Evolutionary conservation across 2,113 vertebrate species (phyloP), one percentile per base, ranked within the genome.

Genomic region (Lanius collurio): DNA sequence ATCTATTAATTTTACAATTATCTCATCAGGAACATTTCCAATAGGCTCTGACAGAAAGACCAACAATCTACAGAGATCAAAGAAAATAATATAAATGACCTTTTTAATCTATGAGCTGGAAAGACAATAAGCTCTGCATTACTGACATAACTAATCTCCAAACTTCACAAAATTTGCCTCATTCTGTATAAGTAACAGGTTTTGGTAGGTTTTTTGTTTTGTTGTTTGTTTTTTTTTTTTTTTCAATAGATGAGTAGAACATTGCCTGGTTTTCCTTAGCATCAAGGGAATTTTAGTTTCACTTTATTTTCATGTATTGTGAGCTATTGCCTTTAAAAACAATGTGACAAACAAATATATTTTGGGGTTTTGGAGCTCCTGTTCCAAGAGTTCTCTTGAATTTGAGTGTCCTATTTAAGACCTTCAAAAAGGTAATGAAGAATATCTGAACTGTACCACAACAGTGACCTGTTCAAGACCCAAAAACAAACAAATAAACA

Each of bases 1-100:
- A 89, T 81, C 41, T 83, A 55, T 92, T 87, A 73, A 76, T 89
- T 95, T 83, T 74, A 21, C 62, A 85, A 55, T 94, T 92, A 91
- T 69, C 50, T 91, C 56, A 93, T 94, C 74, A 95, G 49, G 5
- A 10, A 91, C 76, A 92, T 83, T 96, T 92, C 83, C 52, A 62
- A 3, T 14, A 55, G 53, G 5, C 57, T 91, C 62, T 81, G 42
- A 89, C 79, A 85, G 83, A 85, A 78, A 63, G 52, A 55, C 20
- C 46, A 28, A 28, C 70, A 90, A 71, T 69, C 70, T 53, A 24
- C 47, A 65, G 5, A 78, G 28, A 80, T 83, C 7, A 79, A 93
- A 89, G n/a, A 57, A 85, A 79, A 69, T 60, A 6, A 37, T 24
- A 60, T 42, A 53, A 93, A 60, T 70, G 2, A 7, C 22, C 59